These are phyloP conservation scores for Lepus oiostolus DNA, from an alignment of 2,797 vertebrate genomes.

Conservation along the genomic window DNA sequence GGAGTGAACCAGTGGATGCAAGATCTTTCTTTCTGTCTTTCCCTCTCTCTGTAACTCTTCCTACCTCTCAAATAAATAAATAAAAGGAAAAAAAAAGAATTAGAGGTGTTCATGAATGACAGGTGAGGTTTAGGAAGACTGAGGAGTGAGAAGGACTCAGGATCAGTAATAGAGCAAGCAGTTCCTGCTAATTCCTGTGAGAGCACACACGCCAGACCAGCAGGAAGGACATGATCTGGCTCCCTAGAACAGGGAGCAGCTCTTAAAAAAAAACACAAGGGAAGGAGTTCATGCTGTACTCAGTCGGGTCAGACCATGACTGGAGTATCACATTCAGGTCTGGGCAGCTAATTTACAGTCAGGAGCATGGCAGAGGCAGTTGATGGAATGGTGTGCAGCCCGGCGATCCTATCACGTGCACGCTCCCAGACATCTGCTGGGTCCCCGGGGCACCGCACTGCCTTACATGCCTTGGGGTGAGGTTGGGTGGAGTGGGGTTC, in stretches of 20 bases:
- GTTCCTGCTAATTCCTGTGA: neutral
- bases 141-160: neutral
- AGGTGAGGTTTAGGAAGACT: neutral
- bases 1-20: no score
- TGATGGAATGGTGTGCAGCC: neutral
- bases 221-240: neutral
- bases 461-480: neutral
- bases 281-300: neutral
- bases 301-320: neutral
- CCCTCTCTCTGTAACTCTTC: no score
- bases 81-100: no score
- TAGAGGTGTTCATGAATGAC: neutral
- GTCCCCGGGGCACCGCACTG: neutral
- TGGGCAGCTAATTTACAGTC: conserved; percentile 43
- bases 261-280: neutral
- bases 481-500: neutral
- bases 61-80: no score
- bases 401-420: neutral
- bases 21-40: neutral
- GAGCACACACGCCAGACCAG: neutral
- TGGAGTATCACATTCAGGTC: conserved; percentile 23
- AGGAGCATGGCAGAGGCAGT: conserved; percentile 44
- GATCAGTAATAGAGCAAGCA: neutral
- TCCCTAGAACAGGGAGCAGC: neutral
- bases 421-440: conserved; percentile 47